phyloP scores from a whole-genome alignment of 2,797 vertebrate species.

The Gouania willdenowi region DNA sequence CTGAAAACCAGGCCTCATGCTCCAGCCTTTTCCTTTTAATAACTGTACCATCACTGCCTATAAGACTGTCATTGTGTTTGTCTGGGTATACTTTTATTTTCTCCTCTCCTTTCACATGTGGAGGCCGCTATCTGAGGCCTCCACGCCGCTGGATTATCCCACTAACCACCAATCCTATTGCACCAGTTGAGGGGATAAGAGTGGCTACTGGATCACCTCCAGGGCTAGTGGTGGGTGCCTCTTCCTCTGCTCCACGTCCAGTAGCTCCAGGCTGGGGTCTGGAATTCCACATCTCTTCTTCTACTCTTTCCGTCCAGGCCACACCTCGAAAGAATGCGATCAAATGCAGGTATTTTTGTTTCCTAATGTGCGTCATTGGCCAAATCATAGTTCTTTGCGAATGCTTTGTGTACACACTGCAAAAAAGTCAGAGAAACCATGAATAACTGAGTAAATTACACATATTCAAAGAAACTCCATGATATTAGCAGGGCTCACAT shows the following conservation, averaged over 20 bases:
- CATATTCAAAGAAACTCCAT: no score
- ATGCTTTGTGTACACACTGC: slow-evolving; percentile 31
- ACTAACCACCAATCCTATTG: slow-evolving; percentile 72
- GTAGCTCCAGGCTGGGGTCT: slow-evolving; percentile 33
- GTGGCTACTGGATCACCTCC: slow-evolving; percentile 65
- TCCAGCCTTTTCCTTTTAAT: slow-evolving; percentile 46
- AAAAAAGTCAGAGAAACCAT: no score
- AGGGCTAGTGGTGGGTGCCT: slow-evolving; percentile 51
- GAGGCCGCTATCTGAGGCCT: slow-evolving; percentile 71
- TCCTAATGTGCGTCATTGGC: slow-evolving; percentile 21
- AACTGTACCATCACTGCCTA: slow-evolving; percentile 29
- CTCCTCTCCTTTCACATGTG: slow-evolving; percentile 47
- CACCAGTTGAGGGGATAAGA: slow-evolving; percentile 76
- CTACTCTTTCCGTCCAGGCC: slow-evolving; percentile 33
- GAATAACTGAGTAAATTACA: no score
- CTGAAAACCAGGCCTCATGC: slow-evolving; percentile 22
- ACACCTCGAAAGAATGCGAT: slow-evolving; percentile 27
- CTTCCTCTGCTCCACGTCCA: slow-evolving; percentile 46
- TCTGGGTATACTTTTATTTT: slow-evolving; percentile 38
- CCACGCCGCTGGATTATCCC: slow-evolving; percentile 70
- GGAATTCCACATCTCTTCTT: slow-evolving; percentile 47
- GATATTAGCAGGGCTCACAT: no score
- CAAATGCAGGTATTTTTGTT: slow-evolving; percentile 18
- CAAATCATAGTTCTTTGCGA: slow-evolving; percentile 12
- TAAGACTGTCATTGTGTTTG: slow-evolving; percentile 55